Evolutionary conservation across 1,140 invertebrate species (phyloP), one percentile per base, ranked within the genome.

Genomic region (Euschistus heros): DNA sequence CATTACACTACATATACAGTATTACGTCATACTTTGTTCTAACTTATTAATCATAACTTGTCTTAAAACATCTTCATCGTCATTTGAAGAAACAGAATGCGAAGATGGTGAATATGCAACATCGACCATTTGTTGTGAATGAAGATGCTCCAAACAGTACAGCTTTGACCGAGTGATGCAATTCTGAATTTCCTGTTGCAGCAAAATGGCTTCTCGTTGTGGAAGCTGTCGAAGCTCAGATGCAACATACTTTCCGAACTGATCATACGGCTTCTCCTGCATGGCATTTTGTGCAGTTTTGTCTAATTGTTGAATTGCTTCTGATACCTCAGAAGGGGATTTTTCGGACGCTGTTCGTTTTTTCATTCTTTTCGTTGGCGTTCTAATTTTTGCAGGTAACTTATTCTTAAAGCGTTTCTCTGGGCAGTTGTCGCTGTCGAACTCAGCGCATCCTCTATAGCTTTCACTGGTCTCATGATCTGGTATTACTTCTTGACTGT

Each of bases 101-200:
- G n/a, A n/a, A n/a, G n/a, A n/a, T n/a, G n/a, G n/a, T n/a, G n/a
- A n/a, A n/a, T n/a, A n/a, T n/a, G n/a, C n/a, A n/a, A n/a, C n/a
- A n/a, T n/a, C n/a, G n/a, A n/a, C n/a, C n/a, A n/a, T n/a, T 46
- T 46, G 44, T 46, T 46, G 44, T 13, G 10, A 10, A n/a, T 10
- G n/a, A 13, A 13, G 10, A 46, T 46, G 10, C 10, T 46, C 44
- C 44, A 46, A 46, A 13, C 10, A 13, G 44, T 10, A 10, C 44
- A 46, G n/a, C n/a, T 46, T 46, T 13, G 10, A 46, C 10, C 44
- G 44, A 46, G 44, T 46, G 44, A 46, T 46, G n/a, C 44, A 13
- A n/a, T 46, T 46, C 44, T 57, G 15, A 27, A 67, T 46, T 13
- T 46, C 44, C n/a, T 46, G 44, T n/a, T 46, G 44, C 44, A 57